Percentiles rank a stretch among this genome's conserved stretches.
These are phyloP conservation scores for Drosophila prolongata DNA, from an alignment of 2,888 invertebrate genomes.

Conservation along the genomic window DNA sequence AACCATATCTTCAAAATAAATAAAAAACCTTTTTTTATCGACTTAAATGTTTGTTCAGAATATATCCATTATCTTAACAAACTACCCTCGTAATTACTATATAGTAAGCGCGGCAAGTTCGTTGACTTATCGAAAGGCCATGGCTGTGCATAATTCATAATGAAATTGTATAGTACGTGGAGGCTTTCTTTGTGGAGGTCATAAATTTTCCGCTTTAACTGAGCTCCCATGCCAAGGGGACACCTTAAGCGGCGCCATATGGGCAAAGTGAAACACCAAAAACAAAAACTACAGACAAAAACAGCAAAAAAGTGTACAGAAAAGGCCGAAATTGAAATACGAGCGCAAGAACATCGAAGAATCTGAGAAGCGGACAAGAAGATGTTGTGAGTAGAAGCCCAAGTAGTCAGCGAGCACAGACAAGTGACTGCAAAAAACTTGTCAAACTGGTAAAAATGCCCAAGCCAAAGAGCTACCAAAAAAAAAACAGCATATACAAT, in stretches of 20 bases:
- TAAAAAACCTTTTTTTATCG: too few relatives aligned
- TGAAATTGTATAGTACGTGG: constrained; percentile 62
- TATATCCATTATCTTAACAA: neutral
- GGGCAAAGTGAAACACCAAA: constrained; percentile 50
- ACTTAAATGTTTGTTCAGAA: neutral
- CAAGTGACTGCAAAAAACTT: constrained; percentile 49
- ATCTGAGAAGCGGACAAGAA: constrained; percentile 37
- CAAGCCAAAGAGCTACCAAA: constrained; percentile 37
- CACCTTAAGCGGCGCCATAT: constrained; percentile 73
- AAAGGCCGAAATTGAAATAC: constrained; percentile 71
- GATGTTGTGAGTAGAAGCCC: constrained; percentile 62
- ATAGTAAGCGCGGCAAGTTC: constrained; percentile 47
- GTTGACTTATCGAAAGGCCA: constrained; percentile 65
- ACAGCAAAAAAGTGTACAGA: constrained; percentile 16
- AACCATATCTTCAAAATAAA: too few relatives aligned
- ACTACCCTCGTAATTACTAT: constrained; percentile 19
- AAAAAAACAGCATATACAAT: constrained; percentile 15
- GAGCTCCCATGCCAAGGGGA: constrained; percentile 50
- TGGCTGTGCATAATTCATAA: constrained; percentile 68
- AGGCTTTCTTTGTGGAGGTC: constrained; percentile 54
- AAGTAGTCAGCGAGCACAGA: constrained; percentile 39
- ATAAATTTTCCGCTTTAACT: constrained; percentile 69
- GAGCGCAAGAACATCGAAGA: constrained; percentile 63
- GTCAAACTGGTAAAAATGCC: constrained; percentile 67
- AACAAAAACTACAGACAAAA: constrained; percentile 23